Conservation (phyloP, 2,797 vertebrate species). For the Cottoperca gobio region DNA sequence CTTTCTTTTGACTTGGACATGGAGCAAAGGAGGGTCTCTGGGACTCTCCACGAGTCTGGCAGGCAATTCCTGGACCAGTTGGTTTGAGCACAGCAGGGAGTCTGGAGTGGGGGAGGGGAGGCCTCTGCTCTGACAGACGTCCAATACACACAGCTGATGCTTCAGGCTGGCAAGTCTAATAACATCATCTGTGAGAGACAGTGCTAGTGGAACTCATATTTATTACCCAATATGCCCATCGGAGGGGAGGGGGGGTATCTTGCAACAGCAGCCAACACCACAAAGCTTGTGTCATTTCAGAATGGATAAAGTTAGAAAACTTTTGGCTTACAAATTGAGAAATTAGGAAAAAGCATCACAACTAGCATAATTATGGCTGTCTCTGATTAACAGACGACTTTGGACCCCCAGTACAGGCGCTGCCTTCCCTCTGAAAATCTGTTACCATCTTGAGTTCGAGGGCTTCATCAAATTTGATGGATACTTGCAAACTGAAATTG, state of each 20-base stretch:
- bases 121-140: conserved; percentile 64
- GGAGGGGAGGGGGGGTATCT: conserved; percentile 65
- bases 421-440: conserved; percentile 60
- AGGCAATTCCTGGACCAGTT: conserved; percentile 74
- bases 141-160: conserved; percentile 81
- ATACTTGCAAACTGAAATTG: conserved; percentile 45
- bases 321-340: conserved; percentile 61
- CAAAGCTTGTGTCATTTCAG: conserved; percentile 58
- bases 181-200: conserved; percentile 78
- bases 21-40: conserved; percentile 64
- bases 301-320: conserved; percentile 55
- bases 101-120: conserved; percentile 38
- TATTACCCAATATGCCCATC: conserved; percentile 78
- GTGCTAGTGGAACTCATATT: conserved; percentile 74
- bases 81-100: conserved; percentile 65
- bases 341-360: conserved; percentile 47
- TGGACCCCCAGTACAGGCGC: conserved; percentile 45
- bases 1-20: conserved; percentile 68
- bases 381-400: conserved; percentile 72
- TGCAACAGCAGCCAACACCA: conserved; percentile 58
- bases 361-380: conserved; percentile 48
- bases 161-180: conserved; percentile 75
- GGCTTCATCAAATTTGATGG: conserved; percentile 63
- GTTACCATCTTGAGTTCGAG: conserved; percentile 70
- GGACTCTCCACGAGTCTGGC: conserved; percentile 73